Conservation (phyloP, 2,113 vertebrate species). For the Oxyruncus cristatus region DNA sequence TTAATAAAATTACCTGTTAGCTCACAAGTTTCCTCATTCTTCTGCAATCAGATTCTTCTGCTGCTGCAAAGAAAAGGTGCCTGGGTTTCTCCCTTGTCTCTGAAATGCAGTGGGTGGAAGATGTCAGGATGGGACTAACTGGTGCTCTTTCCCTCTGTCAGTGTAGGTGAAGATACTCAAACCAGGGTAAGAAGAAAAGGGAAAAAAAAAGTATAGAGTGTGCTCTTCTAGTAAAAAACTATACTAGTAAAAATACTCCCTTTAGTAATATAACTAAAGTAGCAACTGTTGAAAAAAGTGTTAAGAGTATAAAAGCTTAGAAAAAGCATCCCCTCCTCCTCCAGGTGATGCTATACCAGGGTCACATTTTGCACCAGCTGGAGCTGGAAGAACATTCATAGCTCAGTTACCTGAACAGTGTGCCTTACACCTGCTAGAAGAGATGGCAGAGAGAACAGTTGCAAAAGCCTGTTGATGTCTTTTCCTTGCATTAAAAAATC, state of each 20-base stretch:
- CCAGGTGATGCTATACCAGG: not conserved
- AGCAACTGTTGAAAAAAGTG: not conserved
- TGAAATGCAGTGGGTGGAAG: not conserved
- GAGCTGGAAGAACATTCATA: not conserved
- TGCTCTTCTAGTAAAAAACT: not conserved
- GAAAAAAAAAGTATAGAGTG: not conserved
- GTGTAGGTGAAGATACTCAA: not conserved
- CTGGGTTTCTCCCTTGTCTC: not conserved
- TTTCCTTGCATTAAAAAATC: not conserved
- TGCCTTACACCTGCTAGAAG: not conserved
- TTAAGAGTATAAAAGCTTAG: not conserved
- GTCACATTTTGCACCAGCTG: not conserved
- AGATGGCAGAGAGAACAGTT: not conserved
- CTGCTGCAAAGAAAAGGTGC: not conserved
- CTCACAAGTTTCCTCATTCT: not conserved
- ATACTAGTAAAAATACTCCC: not conserved
- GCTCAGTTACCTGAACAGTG: not conserved
- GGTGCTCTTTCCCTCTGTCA: not conserved
- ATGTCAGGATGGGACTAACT: not conserved
- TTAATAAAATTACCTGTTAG: not conserved
- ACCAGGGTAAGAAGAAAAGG: not conserved
- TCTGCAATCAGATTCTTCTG: not conserved
- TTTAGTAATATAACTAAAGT: not conserved
- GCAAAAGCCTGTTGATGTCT: not conserved
- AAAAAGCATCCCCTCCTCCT: not conserved